Base-by-base conservation (phyloP, 2,113 vertebrate species). In the Nothobranchius kuhntae region DNA sequence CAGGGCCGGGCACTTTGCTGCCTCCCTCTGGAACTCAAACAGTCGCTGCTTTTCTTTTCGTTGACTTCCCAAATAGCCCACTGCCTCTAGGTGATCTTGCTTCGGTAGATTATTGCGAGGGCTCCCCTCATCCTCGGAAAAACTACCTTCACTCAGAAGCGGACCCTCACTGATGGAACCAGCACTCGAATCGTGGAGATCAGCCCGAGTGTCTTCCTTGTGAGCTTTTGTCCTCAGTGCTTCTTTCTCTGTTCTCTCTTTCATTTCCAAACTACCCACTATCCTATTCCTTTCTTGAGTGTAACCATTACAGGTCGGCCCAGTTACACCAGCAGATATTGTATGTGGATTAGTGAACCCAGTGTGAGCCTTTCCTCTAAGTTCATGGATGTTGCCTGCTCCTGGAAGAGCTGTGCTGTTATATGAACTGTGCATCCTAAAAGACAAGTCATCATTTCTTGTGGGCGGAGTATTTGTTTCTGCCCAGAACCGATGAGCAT, bases 101-200 rank as follows among this genome's bases (percentile, higher is more conserved):
- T 84, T 91, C 56, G 90, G 62, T n/a, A 42, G 26, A 62, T 9
- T 51, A 63, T 14, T 78, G 77, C 6, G 71, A 24, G 80, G 80
- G 53, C 66, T 89, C 1, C 82, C 88, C 7, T 93, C 95, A 9
- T 86, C 85, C 57, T 96, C 95, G 12, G 94, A 95, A 45, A 96
- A 85, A 86, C 92, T 94, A 9, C 87, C 94, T 1, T 99, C 97
- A 65, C 95, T 98, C 71, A 94, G 82, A 57, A 98, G 87, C 30
- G 93, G 93, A 3, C 96, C 97, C 82, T 99, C 96, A 0, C 96
- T 99, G 84, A 98, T 95, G 57, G 96, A 96, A 46, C 94, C 93
- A 0, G 81, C 92, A 68, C 96, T 98, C 55, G 93, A 95, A 80
- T 93, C 90, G 0, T 79, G 89, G 56, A 56, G 35, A 50, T 77